phyloP scores from a whole-genome alignment of 2,888 invertebrate species.

The Crepidodera aurea region DNA sequence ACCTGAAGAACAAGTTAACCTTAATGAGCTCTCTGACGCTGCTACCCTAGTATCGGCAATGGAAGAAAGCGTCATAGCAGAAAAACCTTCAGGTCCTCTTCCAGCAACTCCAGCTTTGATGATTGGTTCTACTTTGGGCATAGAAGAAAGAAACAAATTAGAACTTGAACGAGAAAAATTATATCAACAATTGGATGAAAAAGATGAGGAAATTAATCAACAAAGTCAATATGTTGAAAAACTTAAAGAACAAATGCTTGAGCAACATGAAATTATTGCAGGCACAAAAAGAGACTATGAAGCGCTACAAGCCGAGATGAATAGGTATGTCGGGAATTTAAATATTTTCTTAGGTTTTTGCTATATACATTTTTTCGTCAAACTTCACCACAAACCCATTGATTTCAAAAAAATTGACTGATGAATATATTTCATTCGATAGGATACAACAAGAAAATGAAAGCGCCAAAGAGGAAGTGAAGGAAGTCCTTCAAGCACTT shows the following conservation, averaged over 20 bases:
- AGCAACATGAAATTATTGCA: conserved; percentile 92
- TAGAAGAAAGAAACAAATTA: conserved; percentile 81
- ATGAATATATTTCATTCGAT: conserved; percentile 57
- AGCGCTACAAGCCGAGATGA: conserved; percentile 92
- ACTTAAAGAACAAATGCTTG: conserved; percentile 96
- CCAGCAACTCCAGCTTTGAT: conserved; percentile 78
- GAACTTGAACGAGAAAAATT: conserved; percentile 91
- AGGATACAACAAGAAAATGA: conserved; percentile 97
- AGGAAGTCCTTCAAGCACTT: conserved; percentile 96
- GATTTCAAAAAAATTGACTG: too few species aligned
- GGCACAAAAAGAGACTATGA: conserved; percentile 93
- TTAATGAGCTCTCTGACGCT: conserved; percentile 73
- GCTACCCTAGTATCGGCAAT: conserved; percentile 77
- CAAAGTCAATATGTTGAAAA: conserved; percentile 97
- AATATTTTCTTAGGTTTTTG: too few species aligned
- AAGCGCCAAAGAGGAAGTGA: conserved; percentile 97
- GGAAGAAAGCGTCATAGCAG: conserved; percentile 57
- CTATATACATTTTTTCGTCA: too few species aligned
- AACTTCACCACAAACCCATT: too few species aligned
- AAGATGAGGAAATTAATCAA: conserved; percentile 99
- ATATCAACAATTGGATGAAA: conserved; percentile 98
- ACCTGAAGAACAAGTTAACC: conserved; percentile 78
- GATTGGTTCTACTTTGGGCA: conserved; percentile 71
- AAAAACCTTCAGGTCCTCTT: conserved; percentile 65
- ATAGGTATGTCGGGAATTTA: too few species aligned